phyloP scores from a whole-genome alignment of 2,113 vertebrate species.

The Ptyas mucosa region DNA sequence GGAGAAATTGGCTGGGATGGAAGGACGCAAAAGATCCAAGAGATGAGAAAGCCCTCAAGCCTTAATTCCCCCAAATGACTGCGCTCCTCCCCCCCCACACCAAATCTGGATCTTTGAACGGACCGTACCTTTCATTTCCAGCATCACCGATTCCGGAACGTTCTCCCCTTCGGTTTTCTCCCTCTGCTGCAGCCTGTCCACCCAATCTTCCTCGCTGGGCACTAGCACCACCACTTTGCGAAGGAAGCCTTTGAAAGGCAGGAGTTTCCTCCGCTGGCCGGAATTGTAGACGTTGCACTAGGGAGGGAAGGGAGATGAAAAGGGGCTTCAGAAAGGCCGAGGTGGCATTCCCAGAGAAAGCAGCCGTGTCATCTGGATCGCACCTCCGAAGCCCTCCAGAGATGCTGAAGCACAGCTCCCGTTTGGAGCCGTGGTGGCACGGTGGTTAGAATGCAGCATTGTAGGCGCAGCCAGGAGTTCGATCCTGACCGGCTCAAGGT shows the following conservation, averaged over 20 bases:
- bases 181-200: slow-evolving; percentile 70
- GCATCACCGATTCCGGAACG: slow-evolving; percentile 80
- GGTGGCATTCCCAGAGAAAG: not conserved
- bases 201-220: slow-evolving; percentile 80
- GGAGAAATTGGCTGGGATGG: slow-evolving; percentile 79
- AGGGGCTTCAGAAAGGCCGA: not conserved
- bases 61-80: not conserved
- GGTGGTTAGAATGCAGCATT: too few species aligned
- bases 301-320: not conserved
- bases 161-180: slow-evolving; percentile 68
- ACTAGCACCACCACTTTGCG: slow-evolving; percentile 78
- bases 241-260: slow-evolving; percentile 77
- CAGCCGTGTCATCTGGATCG: not conserved
- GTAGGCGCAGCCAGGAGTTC: too few species aligned
- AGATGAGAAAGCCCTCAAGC: not conserved
- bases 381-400: not conserved
- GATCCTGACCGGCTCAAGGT: too few species aligned
- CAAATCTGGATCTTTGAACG: not conserved
- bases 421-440: too few species aligned
- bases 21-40: not conserved
- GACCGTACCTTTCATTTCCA: slow-evolving; percentile 84
- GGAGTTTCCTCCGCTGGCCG: slow-evolving; percentile 81
- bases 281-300: slow-evolving; percentile 86
- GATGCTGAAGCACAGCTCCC: not conserved
- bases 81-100: rapidly evolving